A percentile compares a stretch with the other conserved stretches of the same genome.
These are phyloP conservation scores for Thecocarcelia acutangulata DNA, from an alignment of 2,888 invertebrate species.

Conservation along the genomic window DNA sequence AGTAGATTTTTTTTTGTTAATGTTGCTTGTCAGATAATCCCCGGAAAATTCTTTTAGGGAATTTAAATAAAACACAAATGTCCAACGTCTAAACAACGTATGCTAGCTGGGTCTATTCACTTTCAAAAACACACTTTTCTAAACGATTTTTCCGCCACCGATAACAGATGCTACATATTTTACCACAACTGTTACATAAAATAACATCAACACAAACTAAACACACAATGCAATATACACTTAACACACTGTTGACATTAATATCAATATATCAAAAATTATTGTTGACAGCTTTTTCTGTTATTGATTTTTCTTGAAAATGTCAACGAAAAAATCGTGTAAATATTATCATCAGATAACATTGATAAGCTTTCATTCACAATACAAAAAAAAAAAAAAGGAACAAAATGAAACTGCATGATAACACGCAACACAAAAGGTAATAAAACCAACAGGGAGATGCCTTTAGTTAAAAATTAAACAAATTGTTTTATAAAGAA, in stretches of 20 bases:
- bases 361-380: conserved; percentile 39
- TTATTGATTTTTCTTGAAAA: conserved; percentile 49
- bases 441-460: neutral
- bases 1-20: too few species aligned
- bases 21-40: too few species aligned
- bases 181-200: neutral
- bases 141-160: too few species aligned
- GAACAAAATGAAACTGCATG: neutral
- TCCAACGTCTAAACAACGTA: too few species aligned
- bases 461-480: neutral
- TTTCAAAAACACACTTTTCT: too few species aligned
- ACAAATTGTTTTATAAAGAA: neutral
- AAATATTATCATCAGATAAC: conserved; percentile 29
- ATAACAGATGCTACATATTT: neutral
- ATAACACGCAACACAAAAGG: neutral
- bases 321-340: conserved; percentile 42
- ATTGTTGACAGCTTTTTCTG: neutral
- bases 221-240: conserved; percentile 36
- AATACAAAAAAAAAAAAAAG: too few species aligned
- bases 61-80: too few species aligned
- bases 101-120: too few species aligned
- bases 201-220: conserved; percentile 14
- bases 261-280: conserved; percentile 43
- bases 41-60: too few species aligned
- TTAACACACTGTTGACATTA: conserved; percentile 49